These are phyloP conservation scores for Agapetus fuscipes DNA, from an alignment of 2,888 invertebrate species.

Conservation along the genomic window DNA sequence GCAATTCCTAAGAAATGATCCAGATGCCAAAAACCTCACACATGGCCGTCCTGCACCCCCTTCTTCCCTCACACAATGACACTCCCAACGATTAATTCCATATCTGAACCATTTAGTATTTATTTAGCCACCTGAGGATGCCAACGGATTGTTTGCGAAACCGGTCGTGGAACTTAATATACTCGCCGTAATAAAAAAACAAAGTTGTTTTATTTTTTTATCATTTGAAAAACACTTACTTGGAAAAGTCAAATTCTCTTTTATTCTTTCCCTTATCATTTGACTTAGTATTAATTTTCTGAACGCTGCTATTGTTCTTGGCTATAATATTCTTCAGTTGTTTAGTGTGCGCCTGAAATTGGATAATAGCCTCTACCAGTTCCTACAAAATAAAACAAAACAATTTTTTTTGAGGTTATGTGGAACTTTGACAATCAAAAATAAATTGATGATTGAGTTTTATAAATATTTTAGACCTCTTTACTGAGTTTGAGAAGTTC, in stretches of 20 bases:
- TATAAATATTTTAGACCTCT: slow-evolving; percentile 27
- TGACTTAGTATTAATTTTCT: slow-evolving; percentile 26
- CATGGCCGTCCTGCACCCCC: too few relatives aligned
- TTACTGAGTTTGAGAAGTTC: slow-evolving; percentile 38
- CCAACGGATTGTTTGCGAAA: too few relatives aligned
- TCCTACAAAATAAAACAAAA: slow-evolving; percentile 41
- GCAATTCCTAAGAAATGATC: too few relatives aligned
- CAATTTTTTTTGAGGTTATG: too few relatives aligned
- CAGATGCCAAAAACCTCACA: too few relatives aligned
- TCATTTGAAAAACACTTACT: not conserved
- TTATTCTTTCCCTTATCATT: slow-evolving; percentile 24
- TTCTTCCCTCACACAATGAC: too few relatives aligned
- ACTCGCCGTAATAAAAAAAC: too few relatives aligned
- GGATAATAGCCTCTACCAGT: slow-evolving; percentile 59
- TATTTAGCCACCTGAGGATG: not conserved
- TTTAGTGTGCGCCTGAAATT: slow-evolving; percentile 66
- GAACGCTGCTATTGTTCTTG: slow-evolving; percentile 34
- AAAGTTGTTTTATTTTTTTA: not conserved
- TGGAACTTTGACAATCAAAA: too few relatives aligned
- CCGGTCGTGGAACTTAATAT: too few relatives aligned
- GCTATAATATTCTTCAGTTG: slow-evolving; percentile 65
- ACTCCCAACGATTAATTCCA: too few relatives aligned
- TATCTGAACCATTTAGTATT: too few relatives aligned
- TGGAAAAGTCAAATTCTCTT: too few relatives aligned
- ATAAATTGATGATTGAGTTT: slow-evolving; percentile 5